Percentiles rank a stretch among this genome's conserved stretches.
phyloP scores from a whole-genome alignment of 2,888 invertebrate genomes.

The Stratiomys singularior region DNA sequence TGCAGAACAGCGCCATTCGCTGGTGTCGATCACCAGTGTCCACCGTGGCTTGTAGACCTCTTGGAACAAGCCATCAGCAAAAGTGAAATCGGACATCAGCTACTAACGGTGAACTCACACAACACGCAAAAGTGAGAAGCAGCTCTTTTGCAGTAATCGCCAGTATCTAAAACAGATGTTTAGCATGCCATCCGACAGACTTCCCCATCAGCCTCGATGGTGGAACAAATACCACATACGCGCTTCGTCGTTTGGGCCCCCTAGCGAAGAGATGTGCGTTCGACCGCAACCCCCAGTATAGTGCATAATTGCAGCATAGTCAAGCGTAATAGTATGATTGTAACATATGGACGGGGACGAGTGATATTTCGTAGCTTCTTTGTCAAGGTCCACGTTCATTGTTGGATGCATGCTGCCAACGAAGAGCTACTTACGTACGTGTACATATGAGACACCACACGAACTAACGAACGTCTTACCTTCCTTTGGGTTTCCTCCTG shows the following conservation, averaged over 20 bases:
- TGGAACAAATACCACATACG: too few relatives aligned
- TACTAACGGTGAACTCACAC: slow-evolving; percentile 31
- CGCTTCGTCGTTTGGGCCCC: neutral
- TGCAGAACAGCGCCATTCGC: neutral
- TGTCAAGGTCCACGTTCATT: slow-evolving; percentile 41
- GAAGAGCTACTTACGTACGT: too few relatives aligned
- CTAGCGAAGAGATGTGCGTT: neutral
- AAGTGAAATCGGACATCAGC: slow-evolving; percentile 37
- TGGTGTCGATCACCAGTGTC: neutral
- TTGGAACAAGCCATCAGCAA: slow-evolving; percentile 18
- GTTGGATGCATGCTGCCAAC: neutral
- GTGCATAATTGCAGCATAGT: neutral
- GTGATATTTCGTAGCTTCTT: slow-evolving; percentile 40
- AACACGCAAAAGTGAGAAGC: neutral
- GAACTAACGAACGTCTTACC: neutral
- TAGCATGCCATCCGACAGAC: slow-evolving; percentile 23
- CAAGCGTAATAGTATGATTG: neutral
- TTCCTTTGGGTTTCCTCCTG: neutral
- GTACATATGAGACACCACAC: neutral
- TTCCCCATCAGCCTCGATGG: neutral
- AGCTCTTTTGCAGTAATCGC: neutral
- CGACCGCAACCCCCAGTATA: too few relatives aligned
- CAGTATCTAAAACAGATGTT: slow-evolving; percentile 34
- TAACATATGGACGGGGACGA: slow-evolving; percentile 19
- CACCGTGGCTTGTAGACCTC: neutral